phyloP scores from a whole-genome alignment of 2,888 invertebrate genomes.

The Barypeithes pellucidus region DNA sequence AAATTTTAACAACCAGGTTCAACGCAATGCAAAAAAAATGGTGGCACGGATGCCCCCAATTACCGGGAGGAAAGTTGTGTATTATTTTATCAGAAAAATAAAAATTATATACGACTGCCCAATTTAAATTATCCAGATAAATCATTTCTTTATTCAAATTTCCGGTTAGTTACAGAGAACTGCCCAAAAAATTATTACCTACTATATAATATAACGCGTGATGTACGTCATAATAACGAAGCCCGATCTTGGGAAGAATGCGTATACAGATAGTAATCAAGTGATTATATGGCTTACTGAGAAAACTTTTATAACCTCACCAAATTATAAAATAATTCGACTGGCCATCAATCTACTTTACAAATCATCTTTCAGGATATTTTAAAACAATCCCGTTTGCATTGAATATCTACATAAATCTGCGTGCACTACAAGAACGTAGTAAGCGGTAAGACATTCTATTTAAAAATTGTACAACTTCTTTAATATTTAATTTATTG shows the following conservation, averaged over 20 bases:
- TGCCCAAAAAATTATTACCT: slow-evolving; percentile 37
- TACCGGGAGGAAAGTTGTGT: too few species aligned
- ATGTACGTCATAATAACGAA: slow-evolving; percentile 34
- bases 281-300: slow-evolving; percentile 34
- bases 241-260: slow-evolving; percentile 22
- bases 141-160: background rate
- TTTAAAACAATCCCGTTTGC: background rate
- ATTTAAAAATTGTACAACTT: too few species aligned
- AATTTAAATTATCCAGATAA: background rate
- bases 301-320: slow-evolving; percentile 28
- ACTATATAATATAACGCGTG: slow-evolving; percentile 33
- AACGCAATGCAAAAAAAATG: too few species aligned
- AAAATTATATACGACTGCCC: background rate
- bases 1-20: too few species aligned
- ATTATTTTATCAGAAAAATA: too few species aligned
- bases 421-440: too few species aligned
- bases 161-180: slow-evolving; percentile 7
- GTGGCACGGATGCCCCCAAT: too few species aligned
- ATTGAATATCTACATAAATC: too few species aligned
- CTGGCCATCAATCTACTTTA: background rate
- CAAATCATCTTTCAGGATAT: background rate
- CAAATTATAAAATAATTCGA: slow-evolving; percentile 1
- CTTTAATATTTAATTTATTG: too few species aligned
- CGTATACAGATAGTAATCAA: slow-evolving; percentile 39
- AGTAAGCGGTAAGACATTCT: too few species aligned